Base-by-base conservation (phyloP, 2,888 invertebrate genomes). In the Meghimatium bilineatum region DNA sequence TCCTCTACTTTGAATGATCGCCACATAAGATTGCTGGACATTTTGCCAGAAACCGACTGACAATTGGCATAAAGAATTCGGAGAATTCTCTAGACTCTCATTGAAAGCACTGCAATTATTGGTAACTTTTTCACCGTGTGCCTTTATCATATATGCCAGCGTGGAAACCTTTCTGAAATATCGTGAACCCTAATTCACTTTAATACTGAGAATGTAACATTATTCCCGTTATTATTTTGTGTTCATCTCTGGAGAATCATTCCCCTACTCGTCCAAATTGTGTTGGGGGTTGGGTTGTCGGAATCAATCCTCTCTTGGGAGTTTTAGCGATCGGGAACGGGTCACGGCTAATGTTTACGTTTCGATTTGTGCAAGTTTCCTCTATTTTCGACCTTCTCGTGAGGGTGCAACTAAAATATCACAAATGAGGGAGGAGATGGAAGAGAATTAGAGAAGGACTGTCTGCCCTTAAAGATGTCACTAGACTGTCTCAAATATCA, bases 401-500 rank as follows among this genome's bases (percentile, higher is more conserved):
- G 77, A 56, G 52, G 76, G 67, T 82, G 82, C 82, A 82, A 82
- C 75, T 66, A 34, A 80, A 84, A 83, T 83, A 83, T 79, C 78
- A 82, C 82, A 38, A 77, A 82, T 79, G 69, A 79, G n/a, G 14
- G 29, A 26, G 56, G 66, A 44, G 67, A 23, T 29, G 78, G 49
- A 34, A 67, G 71, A 76, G 85, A 84, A 77, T 81, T 38, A 81
- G 82, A 82, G 82, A 86, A 84, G 82, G 78, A 86, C 75, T 72
- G 56, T 32, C 66, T 29, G 49, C 52, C 82, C 84, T 84, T 38
- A 66, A n/a, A 63, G 86, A 79, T 84, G 74, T 38, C 75, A 32
- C 76, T 66, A 75, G 80, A 80, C 36, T 69, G 80, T 44, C 78
- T 56, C 56, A 79, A 78, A 86, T 84, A 84, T 84, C 86, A 86